These are phyloP conservation scores for Connochaetes taurinus DNA, from an alignment of 2,113 vertebrate species.

Conservation along the genomic window DNA sequence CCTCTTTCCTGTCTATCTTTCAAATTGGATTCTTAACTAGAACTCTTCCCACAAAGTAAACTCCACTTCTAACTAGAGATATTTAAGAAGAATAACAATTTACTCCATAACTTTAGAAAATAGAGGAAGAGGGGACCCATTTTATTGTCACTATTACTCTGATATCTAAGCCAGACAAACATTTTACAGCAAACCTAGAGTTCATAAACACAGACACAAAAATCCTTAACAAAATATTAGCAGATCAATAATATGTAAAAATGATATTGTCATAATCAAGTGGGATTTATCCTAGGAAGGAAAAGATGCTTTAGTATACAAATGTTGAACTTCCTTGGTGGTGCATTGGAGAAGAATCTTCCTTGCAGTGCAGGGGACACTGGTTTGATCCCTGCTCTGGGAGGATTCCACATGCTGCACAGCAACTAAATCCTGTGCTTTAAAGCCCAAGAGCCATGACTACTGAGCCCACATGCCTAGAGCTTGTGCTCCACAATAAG, in stretches of 20 bases:
- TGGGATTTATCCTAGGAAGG: neutral
- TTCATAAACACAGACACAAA: neutral
- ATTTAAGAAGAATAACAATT: neutral
- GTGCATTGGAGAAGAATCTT: neutral
- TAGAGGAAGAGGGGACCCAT: neutral
- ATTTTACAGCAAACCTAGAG: neutral
- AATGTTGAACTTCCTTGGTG: neutral
- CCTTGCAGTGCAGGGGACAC: neutral
- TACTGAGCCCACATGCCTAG: neutral
- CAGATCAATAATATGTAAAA: neutral
- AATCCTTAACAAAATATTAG: neutral
- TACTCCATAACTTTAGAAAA: neutral
- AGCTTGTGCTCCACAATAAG: neutral
- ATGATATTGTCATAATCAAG: neutral
- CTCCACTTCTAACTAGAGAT: neutral
- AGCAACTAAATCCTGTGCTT: neutral
- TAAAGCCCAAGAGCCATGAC: neutral
- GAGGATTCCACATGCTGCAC: neutral
- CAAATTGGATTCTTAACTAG: neutral
- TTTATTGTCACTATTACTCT: neutral
- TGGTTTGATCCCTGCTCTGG: neutral
- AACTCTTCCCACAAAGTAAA: neutral
- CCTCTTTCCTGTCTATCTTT: neutral
- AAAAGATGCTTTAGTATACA: neutral
- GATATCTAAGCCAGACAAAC: neutral